Evolutionary conservation across 2,797 vertebrate species (phyloP).

Genomic region (Trachurus trachurus): DNA sequence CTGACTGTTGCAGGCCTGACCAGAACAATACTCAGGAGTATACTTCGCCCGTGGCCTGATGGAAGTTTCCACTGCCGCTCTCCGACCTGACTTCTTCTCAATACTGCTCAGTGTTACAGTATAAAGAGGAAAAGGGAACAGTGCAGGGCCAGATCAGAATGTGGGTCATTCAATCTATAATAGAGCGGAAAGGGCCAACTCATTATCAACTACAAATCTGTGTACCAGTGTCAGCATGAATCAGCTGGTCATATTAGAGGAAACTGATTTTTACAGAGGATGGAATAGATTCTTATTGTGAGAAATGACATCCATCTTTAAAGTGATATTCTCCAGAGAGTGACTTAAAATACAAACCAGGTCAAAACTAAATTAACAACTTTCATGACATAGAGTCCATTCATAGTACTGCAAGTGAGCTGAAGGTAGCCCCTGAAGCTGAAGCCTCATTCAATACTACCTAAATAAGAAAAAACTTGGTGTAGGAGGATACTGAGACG

Average conservation of each 20-base stretch:
- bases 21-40: slow-evolving; percentile 72
- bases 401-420: slow-evolving; percentile 19
- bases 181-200: slow-evolving; percentile 58
- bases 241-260: slow-evolving; percentile 23
- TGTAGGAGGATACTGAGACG: not conserved
- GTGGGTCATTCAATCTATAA: slow-evolving; percentile 69
- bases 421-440: not conserved
- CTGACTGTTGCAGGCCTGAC: slow-evolving; percentile 65
- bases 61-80: slow-evolving; percentile 74
- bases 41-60: slow-evolving; percentile 53
- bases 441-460: slow-evolving; percentile 5
- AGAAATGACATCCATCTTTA: slow-evolving; percentile 25
- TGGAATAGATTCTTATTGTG: slow-evolving; percentile 37
- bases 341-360: slow-evolving; percentile 53
- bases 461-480: not conserved
- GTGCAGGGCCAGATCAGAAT: slow-evolving; percentile 47
- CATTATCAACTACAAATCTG: slow-evolving; percentile 58
- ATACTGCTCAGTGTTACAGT: slow-evolving; percentile 53
- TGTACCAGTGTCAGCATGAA: slow-evolving; percentile 38
- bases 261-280: slow-evolving; percentile 20
- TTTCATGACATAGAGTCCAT: slow-evolving; percentile 37
- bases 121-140: slow-evolving; percentile 49
- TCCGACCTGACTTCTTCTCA: slow-evolving; percentile 49
- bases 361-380: slow-evolving; percentile 50
- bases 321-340: slow-evolving; percentile 38